These are phyloP conservation scores for Prenolepis imparis DNA, from an alignment of 2,888 invertebrate genomes.

Conservation along the genomic window DNA sequence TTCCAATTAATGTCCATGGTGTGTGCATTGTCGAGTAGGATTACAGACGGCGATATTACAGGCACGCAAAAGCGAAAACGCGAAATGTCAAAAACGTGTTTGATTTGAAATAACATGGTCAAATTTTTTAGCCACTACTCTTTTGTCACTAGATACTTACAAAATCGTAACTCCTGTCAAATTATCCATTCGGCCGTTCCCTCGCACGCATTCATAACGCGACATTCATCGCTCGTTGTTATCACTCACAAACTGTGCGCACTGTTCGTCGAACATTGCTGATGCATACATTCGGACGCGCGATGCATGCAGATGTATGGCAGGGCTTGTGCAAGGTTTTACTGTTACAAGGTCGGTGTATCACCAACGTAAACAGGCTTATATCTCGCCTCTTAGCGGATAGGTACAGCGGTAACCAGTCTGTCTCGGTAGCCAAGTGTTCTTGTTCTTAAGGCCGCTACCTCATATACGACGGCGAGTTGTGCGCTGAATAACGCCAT, in stretches of 20 bases:
- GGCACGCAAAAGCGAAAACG: too few relatives aligned
- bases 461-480: conserved; percentile 50
- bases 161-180: conserved; percentile 14
- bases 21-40: neutral
- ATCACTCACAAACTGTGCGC: neutral
- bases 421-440: conserved; percentile 42
- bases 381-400: conserved; percentile 26
- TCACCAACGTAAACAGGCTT: conserved; percentile 45
- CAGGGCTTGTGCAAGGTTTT: conserved; percentile 55
- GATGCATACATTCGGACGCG: conserved; percentile 26
- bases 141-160: conserved; percentile 8
- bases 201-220: conserved; percentile 2
- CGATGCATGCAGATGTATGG: conserved; percentile 29
- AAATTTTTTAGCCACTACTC: neutral
- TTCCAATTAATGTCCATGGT: neutral
- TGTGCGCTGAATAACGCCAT: conserved; percentile 57
- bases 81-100: neutral
- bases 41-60: neutral
- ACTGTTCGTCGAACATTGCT: conserved; percentile 27
- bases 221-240: conserved; percentile 5
- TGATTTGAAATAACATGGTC: neutral
- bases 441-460: conserved; percentile 46
- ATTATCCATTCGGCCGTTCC: conserved; percentile 29
- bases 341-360: conserved; percentile 57
- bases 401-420: conserved; percentile 25